Percentiles rank a stretch among this genome's conserved stretches.
Conservation (phyloP, 37 sponge, comb jelly and placozoan genomes). For the Chondrilla cf. caribensis region DNA sequence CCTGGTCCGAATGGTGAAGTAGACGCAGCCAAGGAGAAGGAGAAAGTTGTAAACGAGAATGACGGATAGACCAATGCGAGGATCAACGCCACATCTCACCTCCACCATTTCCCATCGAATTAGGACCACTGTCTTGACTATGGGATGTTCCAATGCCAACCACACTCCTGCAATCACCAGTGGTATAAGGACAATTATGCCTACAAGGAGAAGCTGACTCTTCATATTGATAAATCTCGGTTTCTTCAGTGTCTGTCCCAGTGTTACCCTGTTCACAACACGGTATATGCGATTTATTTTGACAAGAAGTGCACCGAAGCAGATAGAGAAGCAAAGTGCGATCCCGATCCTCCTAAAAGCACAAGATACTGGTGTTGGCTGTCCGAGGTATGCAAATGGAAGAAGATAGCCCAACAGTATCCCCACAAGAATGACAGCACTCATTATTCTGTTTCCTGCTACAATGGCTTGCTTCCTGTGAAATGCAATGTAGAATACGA, state of each 20-base stretch:
- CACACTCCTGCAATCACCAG: slow-evolving; percentile 34
- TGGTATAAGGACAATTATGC: slow-evolving; percentile 29
- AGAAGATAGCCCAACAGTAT: slow-evolving; percentile 44
- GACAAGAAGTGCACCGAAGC: slow-evolving; percentile 70
- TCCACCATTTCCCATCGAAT: neutral
- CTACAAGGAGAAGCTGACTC: slow-evolving; percentile 59
- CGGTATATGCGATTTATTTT: slow-evolving; percentile 72
- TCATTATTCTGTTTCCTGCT: slow-evolving; percentile 74
- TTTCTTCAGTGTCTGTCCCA: neutral
- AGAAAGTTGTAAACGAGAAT: slow-evolving; percentile 34
- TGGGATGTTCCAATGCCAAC: slow-evolving; percentile 24
- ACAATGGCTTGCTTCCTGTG: slow-evolving; percentile 60
- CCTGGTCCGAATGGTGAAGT: slow-evolving; percentile 20
- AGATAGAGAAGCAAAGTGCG: slow-evolving; percentile 66
- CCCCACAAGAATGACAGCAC: slow-evolving; percentile 56
- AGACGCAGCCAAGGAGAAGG: slow-evolving; percentile 39
- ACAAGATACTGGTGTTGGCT: slow-evolving; percentile 50
- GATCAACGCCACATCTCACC: slow-evolving; percentile 16
- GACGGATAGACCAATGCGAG: slow-evolving; percentile 19
- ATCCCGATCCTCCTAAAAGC: slow-evolving; percentile 46
- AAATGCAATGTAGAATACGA: neutral
- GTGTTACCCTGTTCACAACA: slow-evolving; percentile 32
- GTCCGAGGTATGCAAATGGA: slow-evolving; percentile 44
- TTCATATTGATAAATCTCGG: slow-evolving; percentile 52
- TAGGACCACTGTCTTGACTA: neutral